phyloP scores from a whole-genome alignment of 2,888 invertebrate species.

The Synanthedon tipuliformis region DNA sequence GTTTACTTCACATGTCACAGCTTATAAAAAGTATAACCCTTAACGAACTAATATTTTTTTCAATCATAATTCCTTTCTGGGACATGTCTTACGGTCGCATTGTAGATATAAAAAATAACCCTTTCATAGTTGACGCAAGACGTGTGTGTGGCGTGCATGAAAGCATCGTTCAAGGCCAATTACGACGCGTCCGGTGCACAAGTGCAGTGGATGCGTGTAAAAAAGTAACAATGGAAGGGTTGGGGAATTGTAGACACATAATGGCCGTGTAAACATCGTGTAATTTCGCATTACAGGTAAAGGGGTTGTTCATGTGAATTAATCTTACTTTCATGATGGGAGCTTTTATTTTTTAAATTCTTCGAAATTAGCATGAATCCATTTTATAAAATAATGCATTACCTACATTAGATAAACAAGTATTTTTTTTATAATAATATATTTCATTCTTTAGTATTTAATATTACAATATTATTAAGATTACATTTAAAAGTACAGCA shows the following conservation, averaged over 20 bases:
- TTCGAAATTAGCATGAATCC: no score
- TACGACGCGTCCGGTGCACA: conserved; percentile 40
- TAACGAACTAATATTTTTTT: conserved; percentile 23
- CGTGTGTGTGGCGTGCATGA: conserved; percentile 13
- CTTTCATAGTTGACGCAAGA: conserved; percentile 16
- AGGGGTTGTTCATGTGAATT: conserved; percentile 26
- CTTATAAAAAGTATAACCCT: conserved; percentile 29
- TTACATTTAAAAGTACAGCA: no score
- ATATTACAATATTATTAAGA: no score
- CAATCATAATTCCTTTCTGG: conserved; percentile 22
- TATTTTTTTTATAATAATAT: no score
- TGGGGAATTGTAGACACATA: conserved; percentile 54
- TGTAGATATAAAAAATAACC: conserved; percentile 41
- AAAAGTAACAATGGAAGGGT: conserved; percentile 57
- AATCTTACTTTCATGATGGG: no score
- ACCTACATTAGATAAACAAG: no score
- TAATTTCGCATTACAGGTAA: conserved; percentile 58
- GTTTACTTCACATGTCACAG: conserved; percentile 59
- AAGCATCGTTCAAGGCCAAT: conserved; percentile 25
- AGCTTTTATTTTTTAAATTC: no score
- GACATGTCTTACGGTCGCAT: conserved; percentile 13
- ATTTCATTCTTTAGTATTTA: no score
- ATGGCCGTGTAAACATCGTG: conserved; percentile 65
- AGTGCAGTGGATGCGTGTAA: conserved; percentile 38
- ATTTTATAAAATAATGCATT: no score